Evolutionary conservation across 1,140 invertebrate species (phyloP), one percentile per base, ranked within the genome.

Genomic region (Bombyx mandarina): DNA sequence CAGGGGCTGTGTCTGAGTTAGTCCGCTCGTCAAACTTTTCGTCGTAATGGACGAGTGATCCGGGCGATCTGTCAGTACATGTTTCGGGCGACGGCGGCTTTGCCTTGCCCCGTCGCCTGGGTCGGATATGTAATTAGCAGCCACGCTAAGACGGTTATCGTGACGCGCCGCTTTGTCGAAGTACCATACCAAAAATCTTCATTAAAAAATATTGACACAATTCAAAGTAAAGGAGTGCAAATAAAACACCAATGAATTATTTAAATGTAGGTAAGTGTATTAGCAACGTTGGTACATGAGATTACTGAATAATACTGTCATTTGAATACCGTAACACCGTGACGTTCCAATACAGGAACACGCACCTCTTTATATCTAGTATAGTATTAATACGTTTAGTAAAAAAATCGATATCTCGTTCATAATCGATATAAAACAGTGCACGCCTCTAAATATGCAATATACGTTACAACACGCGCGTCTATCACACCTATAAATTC

Each of bases 271-370:
- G 75, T 86, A 84, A 81, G 83, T 86, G 78, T 86, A 86, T 86
- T 86, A 86, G 83, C 83, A 86, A 86, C 82, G 79, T 86, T 85
- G 82, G 83, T 86, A 86, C 83, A 86, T 83, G 74, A 84, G 75
- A 80, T 86, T 84, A 85, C 73, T 82, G 83, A 73, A 74, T 86
- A 86, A 86, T 86, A 86, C 83, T 86, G 83, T 70, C 61, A 77
- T 85, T 35, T 75, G 79, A 65, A 66, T 70, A 73, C 63, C 63
- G 68, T 67, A 72, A 79, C 73, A 77, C 67, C 69, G 66, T 65
- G 61, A 61, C 62, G 63, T 65, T 60, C 64, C 56, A 56, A 56
- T 60, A 64, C 64, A 60, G 56, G 61, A 58, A 65, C 63, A 67
- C 61, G 63, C 67, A 67, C 67, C 69, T 69, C 46, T 57, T 53